phyloP scores from a whole-genome alignment of 2,113 vertebrate species.

The Stomatorhinus ivindoensis region DNA sequence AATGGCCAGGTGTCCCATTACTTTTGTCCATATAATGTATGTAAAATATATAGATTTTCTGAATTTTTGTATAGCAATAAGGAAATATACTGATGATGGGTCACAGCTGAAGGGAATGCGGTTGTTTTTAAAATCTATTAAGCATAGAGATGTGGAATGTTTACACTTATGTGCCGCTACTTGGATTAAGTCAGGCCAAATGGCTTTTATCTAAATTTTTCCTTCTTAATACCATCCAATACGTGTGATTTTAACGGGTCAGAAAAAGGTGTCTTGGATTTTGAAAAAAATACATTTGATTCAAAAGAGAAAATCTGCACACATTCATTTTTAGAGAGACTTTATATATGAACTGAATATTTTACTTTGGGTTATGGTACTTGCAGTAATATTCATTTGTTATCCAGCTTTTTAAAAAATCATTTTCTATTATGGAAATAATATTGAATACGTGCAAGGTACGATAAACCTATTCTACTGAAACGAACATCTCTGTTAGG shows the following conservation, averaged over 20 bases:
- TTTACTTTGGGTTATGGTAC: not conserved
- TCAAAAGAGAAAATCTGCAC: not conserved
- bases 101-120: not conserved
- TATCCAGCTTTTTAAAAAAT: not conserved
- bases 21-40: not conserved
- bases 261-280: not conserved
- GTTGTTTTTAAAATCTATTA: not conserved
- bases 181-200: not conserved
- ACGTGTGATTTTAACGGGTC: not conserved
- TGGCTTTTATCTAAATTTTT: not conserved
- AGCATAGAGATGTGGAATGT: not conserved
- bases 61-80: not conserved
- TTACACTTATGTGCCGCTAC: not conserved
- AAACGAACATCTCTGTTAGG: not conserved
- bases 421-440: not conserved
- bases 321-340: not conserved
- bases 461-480: not conserved
- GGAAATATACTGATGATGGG: not conserved
- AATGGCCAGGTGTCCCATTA: not conserved
- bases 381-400: not conserved
- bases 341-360: not conserved
- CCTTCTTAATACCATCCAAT: not conserved
- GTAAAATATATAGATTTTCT: not conserved
- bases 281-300: not conserved
- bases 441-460: not conserved